Percentiles rank a stretch among this genome's conserved stretches.
Conservation (phyloP, 2,888 invertebrate genomes). For the Sceliomorpha sp. region DNA sequence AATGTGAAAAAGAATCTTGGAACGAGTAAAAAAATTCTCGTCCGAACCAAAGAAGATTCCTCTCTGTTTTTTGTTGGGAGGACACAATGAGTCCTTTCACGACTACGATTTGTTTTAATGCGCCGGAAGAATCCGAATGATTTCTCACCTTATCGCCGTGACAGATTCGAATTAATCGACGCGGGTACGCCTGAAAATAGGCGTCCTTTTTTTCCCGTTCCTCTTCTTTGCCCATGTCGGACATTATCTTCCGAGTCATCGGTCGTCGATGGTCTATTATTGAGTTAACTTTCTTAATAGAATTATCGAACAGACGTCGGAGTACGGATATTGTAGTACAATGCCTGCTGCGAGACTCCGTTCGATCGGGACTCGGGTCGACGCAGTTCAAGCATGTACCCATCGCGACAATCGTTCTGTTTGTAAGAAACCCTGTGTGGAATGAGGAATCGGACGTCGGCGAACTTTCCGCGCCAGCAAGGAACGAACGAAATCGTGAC, state of each 20-base stretch:
- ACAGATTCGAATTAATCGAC: slow-evolving; percentile 38
- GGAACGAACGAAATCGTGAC: neutral
- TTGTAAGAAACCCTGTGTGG: neutral
- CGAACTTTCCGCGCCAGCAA: slow-evolving; percentile 6
- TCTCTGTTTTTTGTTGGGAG: too few species aligned
- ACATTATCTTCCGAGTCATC: slow-evolving; percentile 25
- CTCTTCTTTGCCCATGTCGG: slow-evolving; percentile 10
- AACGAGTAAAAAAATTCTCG: too few species aligned
- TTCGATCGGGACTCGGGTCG: slow-evolving; percentile 25
- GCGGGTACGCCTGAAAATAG: slow-evolving; percentile 19
- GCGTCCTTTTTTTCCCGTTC: slow-evolving; percentile 16
- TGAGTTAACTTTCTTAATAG: slow-evolving; percentile 32
- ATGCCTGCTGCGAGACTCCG: slow-evolving; percentile 28
- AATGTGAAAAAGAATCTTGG: too few species aligned
- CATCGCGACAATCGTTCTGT: slow-evolving; percentile 24
- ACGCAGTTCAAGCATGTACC: slow-evolving; percentile 11
- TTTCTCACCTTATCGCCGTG: slow-evolving; percentile 35
- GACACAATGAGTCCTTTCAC: too few species aligned
- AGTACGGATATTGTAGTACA: slow-evolving; percentile 15
- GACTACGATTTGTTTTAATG: slow-evolving; percentile 17
- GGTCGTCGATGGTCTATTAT: slow-evolving; percentile 29
- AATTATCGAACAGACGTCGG: slow-evolving; percentile 25
- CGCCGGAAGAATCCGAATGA: slow-evolving; percentile 17
- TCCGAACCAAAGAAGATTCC: too few species aligned
- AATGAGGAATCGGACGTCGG: neutral